Evolutionary conservation across 2,113 vertebrate genomes (phyloP).

Genomic region (Melanostigma gelatinosum): DNA sequence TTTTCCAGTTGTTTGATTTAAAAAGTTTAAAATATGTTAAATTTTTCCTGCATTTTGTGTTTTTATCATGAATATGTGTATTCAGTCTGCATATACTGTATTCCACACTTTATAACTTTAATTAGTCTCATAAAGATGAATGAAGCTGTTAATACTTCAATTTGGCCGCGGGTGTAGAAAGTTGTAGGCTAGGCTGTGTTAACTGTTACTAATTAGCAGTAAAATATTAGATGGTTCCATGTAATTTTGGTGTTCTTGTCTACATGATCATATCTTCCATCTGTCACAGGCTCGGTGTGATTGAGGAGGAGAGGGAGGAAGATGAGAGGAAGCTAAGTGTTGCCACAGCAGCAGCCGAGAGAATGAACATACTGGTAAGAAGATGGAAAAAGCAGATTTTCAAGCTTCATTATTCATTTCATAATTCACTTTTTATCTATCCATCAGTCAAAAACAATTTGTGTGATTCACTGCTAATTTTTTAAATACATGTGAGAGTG

Average conservation of each 20-base stretch:
- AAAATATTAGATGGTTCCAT: neutral
- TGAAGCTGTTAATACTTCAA: neutral
- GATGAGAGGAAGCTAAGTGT: conserved; percentile 82
- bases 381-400: neutral
- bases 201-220: neutral
- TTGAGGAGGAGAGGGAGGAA: conserved; percentile 88
- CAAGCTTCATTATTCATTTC: neutral
- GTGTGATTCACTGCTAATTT: neutral
- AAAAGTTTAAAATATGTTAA: neutral
- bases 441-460: neutral
- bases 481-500: neutral
- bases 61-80: neutral
- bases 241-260: neutral
- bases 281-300: conserved; percentile 80
- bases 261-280: neutral
- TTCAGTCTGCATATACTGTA: neutral
- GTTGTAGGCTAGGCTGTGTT: too few species aligned
- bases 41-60: neutral
- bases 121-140: neutral
- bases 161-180: neutral
- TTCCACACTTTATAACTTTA: neutral
- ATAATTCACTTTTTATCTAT: neutral
- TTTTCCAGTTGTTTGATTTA: neutral
- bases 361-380: conserved; percentile 83
- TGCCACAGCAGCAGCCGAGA: conserved; percentile 81